phyloP scores from a whole-genome alignment of 2,113 vertebrate species.

The Scolopax mira region DNA sequence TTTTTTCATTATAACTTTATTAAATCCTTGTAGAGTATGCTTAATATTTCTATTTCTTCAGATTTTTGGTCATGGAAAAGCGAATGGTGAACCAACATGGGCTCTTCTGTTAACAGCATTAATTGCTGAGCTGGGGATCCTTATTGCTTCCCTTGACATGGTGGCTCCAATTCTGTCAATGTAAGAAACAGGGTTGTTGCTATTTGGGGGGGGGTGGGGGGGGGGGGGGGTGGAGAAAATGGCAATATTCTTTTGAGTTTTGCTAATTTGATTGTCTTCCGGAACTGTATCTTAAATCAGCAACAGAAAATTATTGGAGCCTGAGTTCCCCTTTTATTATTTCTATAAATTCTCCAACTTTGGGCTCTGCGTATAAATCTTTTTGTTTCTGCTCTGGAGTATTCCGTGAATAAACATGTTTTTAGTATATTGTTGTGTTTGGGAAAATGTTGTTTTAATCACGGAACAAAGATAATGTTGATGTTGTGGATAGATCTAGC shows the following conservation, averaged over 20 bases:
- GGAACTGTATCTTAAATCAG: neutral
- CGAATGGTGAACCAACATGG: slow-evolving; percentile 95
- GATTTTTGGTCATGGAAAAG: slow-evolving; percentile 96
- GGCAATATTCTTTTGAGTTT: neutral
- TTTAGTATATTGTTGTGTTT: neutral
- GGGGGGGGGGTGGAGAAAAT: fast-evolving
- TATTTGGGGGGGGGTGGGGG: fast-evolving
- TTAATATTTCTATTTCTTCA: slow-evolving; percentile 41
- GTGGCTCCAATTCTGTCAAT: slow-evolving; percentile 99
- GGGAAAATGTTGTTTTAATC: neutral
- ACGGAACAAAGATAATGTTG: neutral
- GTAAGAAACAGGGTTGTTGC: slow-evolving; percentile 71
- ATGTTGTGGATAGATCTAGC: neutral
- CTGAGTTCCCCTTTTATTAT: neutral
- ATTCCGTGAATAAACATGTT: neutral
- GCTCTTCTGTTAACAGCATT: slow-evolving; percentile 91
- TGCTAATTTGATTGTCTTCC: neutral
- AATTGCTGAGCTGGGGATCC: slow-evolving; percentile 95
- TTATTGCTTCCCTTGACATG: slow-evolving; percentile 98
- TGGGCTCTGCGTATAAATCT: neutral
- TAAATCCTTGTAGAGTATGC: neutral
- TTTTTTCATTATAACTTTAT: neutral
- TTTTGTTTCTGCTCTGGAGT: neutral
- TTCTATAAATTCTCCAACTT: neutral
- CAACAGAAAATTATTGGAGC: neutral